Evolutionary conservation across 2,888 invertebrate genomes (phyloP).

Genomic region (Latrodectus elegans): DNA sequence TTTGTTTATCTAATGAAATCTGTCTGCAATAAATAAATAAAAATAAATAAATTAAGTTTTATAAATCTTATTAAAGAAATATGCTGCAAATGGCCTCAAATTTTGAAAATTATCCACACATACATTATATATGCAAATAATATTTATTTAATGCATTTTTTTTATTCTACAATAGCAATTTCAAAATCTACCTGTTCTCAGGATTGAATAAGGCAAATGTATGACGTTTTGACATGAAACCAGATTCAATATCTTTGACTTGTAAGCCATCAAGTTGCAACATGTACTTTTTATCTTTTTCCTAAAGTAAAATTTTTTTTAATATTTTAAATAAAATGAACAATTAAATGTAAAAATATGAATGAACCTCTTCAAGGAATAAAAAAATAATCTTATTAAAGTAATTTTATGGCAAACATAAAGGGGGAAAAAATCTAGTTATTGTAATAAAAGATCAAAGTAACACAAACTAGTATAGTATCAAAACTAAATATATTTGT

Average conservation of each 20-base stretch:
- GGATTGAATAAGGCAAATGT: conserved; percentile 99
- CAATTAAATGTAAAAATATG: background rate
- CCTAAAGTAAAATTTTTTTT: conserved; percentile 77
- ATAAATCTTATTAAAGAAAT: too few relatives aligned
- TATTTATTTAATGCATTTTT: too few relatives aligned
- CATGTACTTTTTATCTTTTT: conserved; percentile 99
- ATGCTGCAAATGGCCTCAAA: too few relatives aligned
- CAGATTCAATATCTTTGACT: conserved; percentile 96
- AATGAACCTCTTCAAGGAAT: background rate
- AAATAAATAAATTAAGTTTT: too few relatives aligned
- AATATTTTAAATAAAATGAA: background rate
- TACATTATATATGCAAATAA: too few relatives aligned
- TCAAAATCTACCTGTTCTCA: conserved; percentile 89
- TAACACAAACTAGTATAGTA: too few relatives aligned
- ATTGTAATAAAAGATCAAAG: too few relatives aligned
- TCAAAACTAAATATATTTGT: too few relatives aligned
- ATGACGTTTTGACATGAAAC: conserved; percentile 97
- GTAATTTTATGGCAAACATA: background rate
- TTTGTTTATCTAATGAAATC: too few relatives aligned
- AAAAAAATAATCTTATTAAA: background rate
- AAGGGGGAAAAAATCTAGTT: too few relatives aligned
- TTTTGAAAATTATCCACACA: too few relatives aligned
- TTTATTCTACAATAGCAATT: background rate
- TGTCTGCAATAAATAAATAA: too few relatives aligned
- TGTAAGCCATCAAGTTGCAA: conserved; percentile 97